A percentile compares a stretch with the other conserved stretches of the same genome.
Conservation (phyloP, 2,888 invertebrate species). For the Mythimna impura region DNA sequence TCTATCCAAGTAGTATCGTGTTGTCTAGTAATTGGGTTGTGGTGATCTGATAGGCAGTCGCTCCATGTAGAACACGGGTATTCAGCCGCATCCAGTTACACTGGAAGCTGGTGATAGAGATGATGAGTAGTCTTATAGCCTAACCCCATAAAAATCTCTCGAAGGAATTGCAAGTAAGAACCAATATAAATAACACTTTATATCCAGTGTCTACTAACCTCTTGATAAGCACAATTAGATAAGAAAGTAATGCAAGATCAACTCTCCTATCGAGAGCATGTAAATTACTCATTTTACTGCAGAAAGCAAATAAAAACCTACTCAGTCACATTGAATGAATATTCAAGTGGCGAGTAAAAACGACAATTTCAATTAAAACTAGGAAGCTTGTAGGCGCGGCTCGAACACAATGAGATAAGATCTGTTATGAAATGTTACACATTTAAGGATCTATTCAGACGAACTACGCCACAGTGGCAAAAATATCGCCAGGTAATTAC, state of each 20-base stretch:
- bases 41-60: too few species aligned
- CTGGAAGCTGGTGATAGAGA: too few species aligned
- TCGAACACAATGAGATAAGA: slow-evolving; percentile 69
- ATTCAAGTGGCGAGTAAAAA: slow-evolving; percentile 50
- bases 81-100: too few species aligned
- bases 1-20: too few species aligned
- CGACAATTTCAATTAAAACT: slow-evolving; percentile 69
- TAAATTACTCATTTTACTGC: slow-evolving; percentile 48
- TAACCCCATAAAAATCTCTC: background rate
- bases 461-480: background rate
- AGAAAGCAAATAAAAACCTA: slow-evolving; percentile 47
- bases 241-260: slow-evolving; percentile 41
- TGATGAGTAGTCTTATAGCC: background rate
- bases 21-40: too few species aligned
- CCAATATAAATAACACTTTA: slow-evolving; percentile 35
- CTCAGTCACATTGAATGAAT: slow-evolving; percentile 38
- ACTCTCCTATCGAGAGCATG: slow-evolving; percentile 37
- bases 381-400: slow-evolving; percentile 69
- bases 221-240: slow-evolving; percentile 36
- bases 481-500: background rate
- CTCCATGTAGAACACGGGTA: too few species aligned
- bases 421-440: slow-evolving; percentile 74
- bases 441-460: slow-evolving; percentile 46
- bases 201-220: slow-evolving; percentile 2
- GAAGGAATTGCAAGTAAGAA: slow-evolving; percentile 7